phyloP scores from a whole-genome alignment of 1,140 invertebrate species.

The Caenorhabditis inopinata region DNA sequence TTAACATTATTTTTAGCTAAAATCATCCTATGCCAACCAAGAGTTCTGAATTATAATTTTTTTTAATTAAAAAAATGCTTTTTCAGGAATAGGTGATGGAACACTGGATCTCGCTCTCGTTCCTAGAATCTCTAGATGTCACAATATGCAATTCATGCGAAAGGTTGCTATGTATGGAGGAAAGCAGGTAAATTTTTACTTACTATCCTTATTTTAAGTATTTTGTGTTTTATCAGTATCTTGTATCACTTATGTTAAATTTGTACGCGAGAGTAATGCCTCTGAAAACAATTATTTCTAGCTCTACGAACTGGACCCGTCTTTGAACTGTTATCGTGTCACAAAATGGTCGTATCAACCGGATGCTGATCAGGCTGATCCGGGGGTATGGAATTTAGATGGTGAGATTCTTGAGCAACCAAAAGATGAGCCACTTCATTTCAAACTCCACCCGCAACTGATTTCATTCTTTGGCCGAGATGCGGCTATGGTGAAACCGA shows the following conservation, averaged over 20 bases:
- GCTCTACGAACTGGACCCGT: slow-evolving; percentile 51
- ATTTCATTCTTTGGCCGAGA: slow-evolving; percentile 63
- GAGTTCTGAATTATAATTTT: not conserved
- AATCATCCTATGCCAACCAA: not conserved
- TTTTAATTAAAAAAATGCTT: not conserved
- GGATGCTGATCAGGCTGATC: slow-evolving; percentile 47
- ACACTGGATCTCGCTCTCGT: slow-evolving; percentile 63
- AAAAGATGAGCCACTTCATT: slow-evolving; percentile 40
- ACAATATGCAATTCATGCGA: slow-evolving; percentile 62
- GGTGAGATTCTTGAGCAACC: slow-evolving; percentile 47
- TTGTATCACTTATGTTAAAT: too few relatives aligned
- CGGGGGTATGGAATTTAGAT: slow-evolving; percentile 64
- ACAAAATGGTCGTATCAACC: slow-evolving; percentile 62
- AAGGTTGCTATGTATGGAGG: slow-evolving; percentile 65
- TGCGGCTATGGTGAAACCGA: slow-evolving; percentile 55
- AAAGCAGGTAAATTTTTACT: slow-evolving; percentile 48
- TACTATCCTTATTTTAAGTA: too few relatives aligned
- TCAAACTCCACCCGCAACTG: slow-evolving; percentile 58
- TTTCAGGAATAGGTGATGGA: slow-evolving; percentile 57
- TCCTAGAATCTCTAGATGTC: slow-evolving; percentile 56
- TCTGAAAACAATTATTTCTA: slow-evolving; percentile 52
- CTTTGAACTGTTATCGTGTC: slow-evolving; percentile 60
- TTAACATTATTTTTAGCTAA: too few relatives aligned
- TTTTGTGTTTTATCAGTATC: too few relatives aligned
- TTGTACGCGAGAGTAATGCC: too few relatives aligned